Evolutionary conservation across 2,797 vertebrate species (phyloP).

Genomic region (Gymnodraco acuticeps): DNA sequence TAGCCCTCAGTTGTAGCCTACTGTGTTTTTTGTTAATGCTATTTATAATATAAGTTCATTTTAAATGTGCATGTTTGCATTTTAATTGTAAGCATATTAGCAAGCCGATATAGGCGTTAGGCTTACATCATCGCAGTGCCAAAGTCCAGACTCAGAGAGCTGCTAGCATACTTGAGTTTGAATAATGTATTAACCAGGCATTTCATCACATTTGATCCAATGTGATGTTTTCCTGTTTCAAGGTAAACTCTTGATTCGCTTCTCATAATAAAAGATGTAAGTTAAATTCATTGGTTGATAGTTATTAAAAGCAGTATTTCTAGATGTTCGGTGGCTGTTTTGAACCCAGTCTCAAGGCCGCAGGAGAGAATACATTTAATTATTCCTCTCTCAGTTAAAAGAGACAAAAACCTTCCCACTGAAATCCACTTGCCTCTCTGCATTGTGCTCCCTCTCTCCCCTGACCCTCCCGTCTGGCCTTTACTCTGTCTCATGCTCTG

Average conservation of each 20-base stretch:
- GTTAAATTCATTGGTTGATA: constrained; percentile 9
- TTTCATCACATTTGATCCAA: not conserved
- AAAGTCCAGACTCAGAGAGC: not conserved
- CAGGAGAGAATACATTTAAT: constrained; percentile 64
- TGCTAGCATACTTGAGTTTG: not conserved
- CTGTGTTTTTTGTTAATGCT: not conserved
- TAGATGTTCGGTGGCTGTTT: constrained; percentile 26
- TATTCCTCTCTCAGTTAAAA: constrained; percentile 51
- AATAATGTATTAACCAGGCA: constrained; percentile 7
- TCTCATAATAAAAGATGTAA: not conserved
- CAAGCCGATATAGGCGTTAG: not conserved
- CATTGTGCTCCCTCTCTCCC: constrained; percentile 61
- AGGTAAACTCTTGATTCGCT: constrained; percentile 1
- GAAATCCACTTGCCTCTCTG: constrained; percentile 57
- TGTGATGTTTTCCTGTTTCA: not conserved
- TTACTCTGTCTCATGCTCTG: constrained; percentile 72
- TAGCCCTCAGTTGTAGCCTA: not conserved
- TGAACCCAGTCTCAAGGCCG: constrained; percentile 21
- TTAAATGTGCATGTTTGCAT: not conserved
- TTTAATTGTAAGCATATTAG: not conserved
- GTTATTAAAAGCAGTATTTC: constrained; percentile 21
- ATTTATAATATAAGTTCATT: not conserved
- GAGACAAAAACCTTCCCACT: constrained; percentile 67
- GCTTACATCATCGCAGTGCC: not conserved
- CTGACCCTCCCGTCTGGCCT: constrained; percentile 62